Conservation (phyloP, 2,888 invertebrate genomes). For the Pyrochroa serraticornis region DNA sequence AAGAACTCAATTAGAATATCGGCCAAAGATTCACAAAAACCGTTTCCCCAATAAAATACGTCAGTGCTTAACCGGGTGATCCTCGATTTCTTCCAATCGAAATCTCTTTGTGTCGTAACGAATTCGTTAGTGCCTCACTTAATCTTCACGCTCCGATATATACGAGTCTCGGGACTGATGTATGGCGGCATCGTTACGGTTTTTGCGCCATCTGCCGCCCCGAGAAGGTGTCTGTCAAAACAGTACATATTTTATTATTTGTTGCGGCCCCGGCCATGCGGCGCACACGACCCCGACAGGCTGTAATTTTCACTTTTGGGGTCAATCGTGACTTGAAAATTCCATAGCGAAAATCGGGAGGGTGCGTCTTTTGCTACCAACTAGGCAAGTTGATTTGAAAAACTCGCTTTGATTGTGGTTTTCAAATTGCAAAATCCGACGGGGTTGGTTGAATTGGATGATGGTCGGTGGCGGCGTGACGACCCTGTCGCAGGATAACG, state of each 20-base stretch:
- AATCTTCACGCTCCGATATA: slow-evolving; percentile 8
- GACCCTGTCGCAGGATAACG: slow-evolving; percentile 9
- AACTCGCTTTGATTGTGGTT: too few relatives aligned
- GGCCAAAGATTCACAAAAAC: neutral
- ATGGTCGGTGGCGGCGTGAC: too few relatives aligned
- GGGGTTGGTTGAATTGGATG: neutral
- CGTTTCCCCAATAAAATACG: slow-evolving; percentile 7
- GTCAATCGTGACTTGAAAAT: too few relatives aligned
- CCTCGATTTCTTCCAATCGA: slow-evolving; percentile 12
- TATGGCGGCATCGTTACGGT: slow-evolving; percentile 7
- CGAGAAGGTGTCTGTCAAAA: slow-evolving; percentile 21
- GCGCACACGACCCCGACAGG: slow-evolving; percentile 8
- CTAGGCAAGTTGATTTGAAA: too few relatives aligned
- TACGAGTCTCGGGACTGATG: neutral
- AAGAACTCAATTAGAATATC: slow-evolving; percentile 9
- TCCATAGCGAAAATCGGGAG: too few relatives aligned
- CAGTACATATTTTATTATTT: slow-evolving; percentile 31
- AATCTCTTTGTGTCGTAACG: slow-evolving; percentile 11
- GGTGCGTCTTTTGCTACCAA: too few relatives aligned
- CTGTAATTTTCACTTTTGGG: slow-evolving; percentile 17
- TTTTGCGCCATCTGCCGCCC: slow-evolving; percentile 31
- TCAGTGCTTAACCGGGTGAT: slow-evolving; percentile 5
- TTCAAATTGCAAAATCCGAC: neutral
- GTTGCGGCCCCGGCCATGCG: slow-evolving; percentile 19
- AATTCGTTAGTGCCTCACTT: slow-evolving; percentile 17